Evolutionary conservation across 2,888 invertebrate species (phyloP), one percentile per base, ranked within the genome.

Genomic region (Drosophila quinaria): DNA sequence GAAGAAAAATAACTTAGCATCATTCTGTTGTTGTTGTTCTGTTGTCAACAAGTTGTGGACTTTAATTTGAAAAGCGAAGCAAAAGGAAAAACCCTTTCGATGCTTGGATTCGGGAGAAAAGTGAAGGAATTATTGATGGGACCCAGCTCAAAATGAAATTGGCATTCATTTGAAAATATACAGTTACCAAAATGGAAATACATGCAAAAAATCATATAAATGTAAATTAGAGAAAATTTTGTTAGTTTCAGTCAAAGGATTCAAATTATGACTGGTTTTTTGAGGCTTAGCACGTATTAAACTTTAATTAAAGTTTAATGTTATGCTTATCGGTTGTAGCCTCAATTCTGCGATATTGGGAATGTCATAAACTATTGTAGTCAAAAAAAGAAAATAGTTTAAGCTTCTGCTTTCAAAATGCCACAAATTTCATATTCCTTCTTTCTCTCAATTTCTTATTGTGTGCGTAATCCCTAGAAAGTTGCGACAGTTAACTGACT

Each of bases 161-260:
- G 46, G 46, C 8, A 58, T 59, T 41, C 44, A 49, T 62, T 69
- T 55, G 51, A 29, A 58, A 72, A 49, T 22, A 17, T 29, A 11
- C 19, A 15, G 17, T 4, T 29, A 42, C 25, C 17, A 25, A 29
- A 56, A 44, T 54, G 29, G 41, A 42, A 55, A 61, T 25, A 8
- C 11, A 33, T 6, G 8, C 22, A 25, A 25, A 70, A 66, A 64
- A 60, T 63, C 52, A 64, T 78, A 64, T 75, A 67, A 61, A 76
- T 76, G 75, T 61, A 74, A 79, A 76, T 76, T 54, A 44, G 50
- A 29, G 39, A 50, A 68, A 79, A 76, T 76, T 79, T 69, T 22
- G 29, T 74, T 74, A 33, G 62, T 41, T 61, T 47, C 59, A 42
- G 62, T 29, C 58, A 66, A 74, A 52, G 39, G 19, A 39, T 42